phyloP scores from a whole-genome alignment of 2,797 vertebrate genomes.

The Xenopus petersii region DNA sequence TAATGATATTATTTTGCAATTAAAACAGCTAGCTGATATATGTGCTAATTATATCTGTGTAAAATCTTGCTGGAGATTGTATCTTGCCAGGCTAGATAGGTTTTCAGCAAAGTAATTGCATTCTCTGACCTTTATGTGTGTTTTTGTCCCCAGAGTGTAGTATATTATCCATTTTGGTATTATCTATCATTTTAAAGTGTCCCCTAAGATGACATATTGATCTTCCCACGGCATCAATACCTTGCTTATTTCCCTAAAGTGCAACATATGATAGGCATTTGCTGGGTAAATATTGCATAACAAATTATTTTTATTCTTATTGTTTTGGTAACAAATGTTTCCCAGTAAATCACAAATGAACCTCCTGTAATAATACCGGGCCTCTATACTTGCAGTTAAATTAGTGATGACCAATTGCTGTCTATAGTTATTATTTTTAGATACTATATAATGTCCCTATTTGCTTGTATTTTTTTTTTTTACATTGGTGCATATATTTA shows the following conservation, averaged over 20 bases:
- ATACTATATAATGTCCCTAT: not conserved
- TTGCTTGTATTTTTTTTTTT: not conserved
- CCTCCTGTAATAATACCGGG: constrained; percentile 1
- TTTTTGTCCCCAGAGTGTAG: constrained; percentile 3
- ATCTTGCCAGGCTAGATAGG: constrained; percentile 3
- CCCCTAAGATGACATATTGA: constrained; percentile 19
- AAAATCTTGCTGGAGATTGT: not conserved
- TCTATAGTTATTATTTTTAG: not conserved
- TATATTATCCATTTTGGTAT: constrained; percentile 17
- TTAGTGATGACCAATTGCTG: not conserved
- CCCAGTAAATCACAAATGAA: constrained; percentile 9
- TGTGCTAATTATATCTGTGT: constrained; percentile 5
- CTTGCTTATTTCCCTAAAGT: constrained; percentile 13
- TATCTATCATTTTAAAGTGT: constrained; percentile 17
- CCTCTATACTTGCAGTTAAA: not conserved
- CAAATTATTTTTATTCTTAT: constrained; percentile 20
- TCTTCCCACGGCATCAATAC: constrained; percentile 16
- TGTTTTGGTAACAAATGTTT: constrained; percentile 23
- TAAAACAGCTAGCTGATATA: constrained; percentile 8
- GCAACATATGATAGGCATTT: constrained; percentile 31
- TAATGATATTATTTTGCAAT: constrained; percentile 1
- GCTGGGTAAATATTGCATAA: constrained; percentile 33
- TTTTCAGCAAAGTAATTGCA: constrained; percentile 24
- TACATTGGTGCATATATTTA: too few relatives aligned
- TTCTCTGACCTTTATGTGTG: constrained; percentile 14